These are phyloP conservation scores for Bugula neritina DNA, from an alignment of 2,888 invertebrate genomes.

Conservation along the genomic window DNA sequence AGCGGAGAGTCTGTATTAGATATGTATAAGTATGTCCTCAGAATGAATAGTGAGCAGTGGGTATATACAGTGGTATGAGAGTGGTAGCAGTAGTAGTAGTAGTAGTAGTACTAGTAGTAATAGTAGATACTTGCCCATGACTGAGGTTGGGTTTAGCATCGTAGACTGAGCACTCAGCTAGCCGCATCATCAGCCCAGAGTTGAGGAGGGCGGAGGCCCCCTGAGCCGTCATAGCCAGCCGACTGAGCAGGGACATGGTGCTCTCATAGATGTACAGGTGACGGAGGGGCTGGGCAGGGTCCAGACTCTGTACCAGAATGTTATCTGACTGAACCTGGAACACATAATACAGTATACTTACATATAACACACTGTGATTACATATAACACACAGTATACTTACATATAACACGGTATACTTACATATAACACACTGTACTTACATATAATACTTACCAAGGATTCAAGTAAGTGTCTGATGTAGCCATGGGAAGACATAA, in stretches of 20 bases:
- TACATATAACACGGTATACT: too few relatives aligned
- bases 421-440: too few relatives aligned
- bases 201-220: conserved; percentile 48
- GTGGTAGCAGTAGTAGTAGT: too few relatives aligned
- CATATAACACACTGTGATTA: too few relatives aligned
- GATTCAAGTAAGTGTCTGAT: conserved; percentile 77
- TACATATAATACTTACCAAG: conserved; percentile 58
- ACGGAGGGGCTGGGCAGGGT: conserved; percentile 57
- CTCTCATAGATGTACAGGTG: conserved; percentile 80
- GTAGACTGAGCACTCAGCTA: conserved; percentile 47
- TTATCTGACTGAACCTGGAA: conserved; percentile 17
- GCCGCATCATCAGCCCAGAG: conserved; percentile 44
- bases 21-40: too few relatives aligned
- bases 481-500: conserved; percentile 58
- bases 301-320: not conserved
- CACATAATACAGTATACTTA: not conserved
- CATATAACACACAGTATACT: too few relatives aligned
- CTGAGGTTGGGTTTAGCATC: conserved; percentile 32
- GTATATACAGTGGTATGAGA: too few relatives aligned
- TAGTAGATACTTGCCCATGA: not conserved
- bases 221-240: conserved; percentile 41
- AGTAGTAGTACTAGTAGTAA: too few relatives aligned
- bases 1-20: not conserved
- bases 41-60: too few relatives aligned
- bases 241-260: conserved; percentile 61